Evolutionary conservation across 1,140 invertebrate genomes (phyloP), one percentile per base, ranked within the genome.

Genomic region (Diabrotica virgifera): DNA sequence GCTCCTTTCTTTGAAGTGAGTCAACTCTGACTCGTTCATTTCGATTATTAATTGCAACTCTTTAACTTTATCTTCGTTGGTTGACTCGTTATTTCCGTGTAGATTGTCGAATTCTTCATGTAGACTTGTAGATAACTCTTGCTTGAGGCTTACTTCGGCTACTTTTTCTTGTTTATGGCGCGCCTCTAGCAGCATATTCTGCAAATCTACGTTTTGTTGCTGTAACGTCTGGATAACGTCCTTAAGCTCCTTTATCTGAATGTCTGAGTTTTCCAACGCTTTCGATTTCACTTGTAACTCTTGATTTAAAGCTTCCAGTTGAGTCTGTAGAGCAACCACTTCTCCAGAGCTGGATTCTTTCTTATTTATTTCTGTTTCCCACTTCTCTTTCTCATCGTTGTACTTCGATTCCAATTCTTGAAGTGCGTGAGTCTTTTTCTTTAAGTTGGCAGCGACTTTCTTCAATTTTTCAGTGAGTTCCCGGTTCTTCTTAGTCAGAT

Each of bases 21-120:
- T 76, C n/a, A 89, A 79, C 68, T 91, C 88, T 12, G 81, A 78
- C 70, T 91, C 87, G 52, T 91, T 79, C 58, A 83, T 87, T 76
- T 91, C 89, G 52, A 90, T 87, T 67, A 88, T 87, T 8, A 87
- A 82, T 70, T 90, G 87, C 57, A 87, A 78, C 76, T 91, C 88
- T 74, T 90, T 86, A 14, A 91, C 74, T 77, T 90, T 91, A 5
- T 85, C 85, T 59, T 88, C 79, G 0, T 54, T 63, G 38, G 63
- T 52, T 38, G 37, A 51, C 12, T 65, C 59, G 36, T 40, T 37
- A 37, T 55, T 56, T 60, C 51, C 51, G 59, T 69, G 62, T 35
- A 63, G 63, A 52, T 63, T 61, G 14, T 70, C 61, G 14, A 64
- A 55, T 38, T 63, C 62, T 56, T 71, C 64, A 51, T 71, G 70